Percentiles rank a stretch among this genome's conserved stretches.
phyloP scores from a whole-genome alignment of 2,113 vertebrate species.

The Phalacrocorax brasilianus region DNA sequence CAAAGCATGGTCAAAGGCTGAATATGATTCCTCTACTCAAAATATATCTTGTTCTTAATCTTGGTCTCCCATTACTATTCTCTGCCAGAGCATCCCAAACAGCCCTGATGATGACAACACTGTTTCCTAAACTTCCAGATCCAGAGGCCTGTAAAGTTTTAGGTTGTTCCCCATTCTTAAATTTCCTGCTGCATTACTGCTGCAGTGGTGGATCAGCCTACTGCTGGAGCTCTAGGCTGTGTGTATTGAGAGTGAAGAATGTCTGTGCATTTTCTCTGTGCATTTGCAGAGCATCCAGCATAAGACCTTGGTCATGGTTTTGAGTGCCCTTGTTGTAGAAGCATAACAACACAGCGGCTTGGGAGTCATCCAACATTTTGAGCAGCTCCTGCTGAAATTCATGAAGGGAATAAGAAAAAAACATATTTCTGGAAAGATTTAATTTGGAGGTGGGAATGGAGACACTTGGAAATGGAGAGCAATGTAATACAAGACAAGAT shows the following conservation, averaged over 20 bases:
- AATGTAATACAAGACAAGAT: not conserved
- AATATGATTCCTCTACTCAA: not conserved
- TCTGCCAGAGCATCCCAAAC: not conserved
- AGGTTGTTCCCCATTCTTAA: not conserved
- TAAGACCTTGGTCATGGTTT: not conserved
- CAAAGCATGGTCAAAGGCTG: not conserved
- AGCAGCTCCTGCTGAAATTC: not conserved
- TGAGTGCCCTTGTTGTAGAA: not conserved
- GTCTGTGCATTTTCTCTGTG: not conserved
- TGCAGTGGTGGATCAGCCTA: not conserved
- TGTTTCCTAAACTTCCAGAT: not conserved
- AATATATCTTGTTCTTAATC: not conserved
- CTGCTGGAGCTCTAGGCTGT: not conserved
- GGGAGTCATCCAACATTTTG: not conserved
- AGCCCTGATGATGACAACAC: not conserved
- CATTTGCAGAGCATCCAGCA: not conserved
- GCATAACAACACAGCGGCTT: not conserved
- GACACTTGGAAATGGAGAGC: not conserved
- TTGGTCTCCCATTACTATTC: not conserved
- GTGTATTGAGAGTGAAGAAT: not conserved
- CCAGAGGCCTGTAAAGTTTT: not conserved
- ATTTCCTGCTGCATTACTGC: not conserved
- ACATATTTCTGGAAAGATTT: not conserved
- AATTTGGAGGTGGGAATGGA: not conserved
- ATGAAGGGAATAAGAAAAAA: not conserved